Base-by-base conservation (phyloP, 2,888 invertebrate species). In the Rambutsinella grinnellia region DNA sequence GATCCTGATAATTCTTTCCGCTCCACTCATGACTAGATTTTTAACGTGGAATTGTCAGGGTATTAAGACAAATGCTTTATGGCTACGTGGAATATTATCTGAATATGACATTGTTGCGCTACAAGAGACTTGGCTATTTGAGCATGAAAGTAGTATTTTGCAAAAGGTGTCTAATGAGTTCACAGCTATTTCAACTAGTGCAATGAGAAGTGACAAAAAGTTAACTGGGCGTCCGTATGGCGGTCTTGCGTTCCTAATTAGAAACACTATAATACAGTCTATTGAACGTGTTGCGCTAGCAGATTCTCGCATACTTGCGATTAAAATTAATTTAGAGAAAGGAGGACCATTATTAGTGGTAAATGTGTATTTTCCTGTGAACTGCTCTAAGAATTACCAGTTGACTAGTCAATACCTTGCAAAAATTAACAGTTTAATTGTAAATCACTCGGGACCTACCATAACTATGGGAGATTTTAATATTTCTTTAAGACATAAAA, bases 101-200 rank as follows among this genome's bases (percentile, higher is more conserved):
- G 10, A 61, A 2, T 69, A 24, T 69, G 69, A 69, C 44, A 26
- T 69, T 19, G 15, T 69, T 0, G 26, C 24, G 2, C 24, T 69
- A 2, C 69, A 61, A 19, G 69, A 69, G n/a, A 69, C 69, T 1
- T 62, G 69, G 69, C 27, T 61, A 19, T 47, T 27, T 60, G 49
- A 49, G 0, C 51, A 49, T 68, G 68, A 68, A 23, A 17, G 6
- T 8, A n/a, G 13, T 23, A 15, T 23, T 8, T 15, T 60, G n/a
- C n/a, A n/a, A 21, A 6, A 51, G 0, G 6, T 60, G 5, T 15
- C n/a, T 47, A 21, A 24, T 36, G 24, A 51, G 13, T 23, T n/a
- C 51, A n/a, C 17, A 0, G n/a, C 13, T 10, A n/a, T 60, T 46
- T 17, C 13, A 8, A 26, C 10, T 21, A 51, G 36, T 68, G 13